These are phyloP conservation scores for Petrolisthes manimaculis DNA, from an alignment of 2,888 invertebrate genomes.

Conservation along the genomic window DNA sequence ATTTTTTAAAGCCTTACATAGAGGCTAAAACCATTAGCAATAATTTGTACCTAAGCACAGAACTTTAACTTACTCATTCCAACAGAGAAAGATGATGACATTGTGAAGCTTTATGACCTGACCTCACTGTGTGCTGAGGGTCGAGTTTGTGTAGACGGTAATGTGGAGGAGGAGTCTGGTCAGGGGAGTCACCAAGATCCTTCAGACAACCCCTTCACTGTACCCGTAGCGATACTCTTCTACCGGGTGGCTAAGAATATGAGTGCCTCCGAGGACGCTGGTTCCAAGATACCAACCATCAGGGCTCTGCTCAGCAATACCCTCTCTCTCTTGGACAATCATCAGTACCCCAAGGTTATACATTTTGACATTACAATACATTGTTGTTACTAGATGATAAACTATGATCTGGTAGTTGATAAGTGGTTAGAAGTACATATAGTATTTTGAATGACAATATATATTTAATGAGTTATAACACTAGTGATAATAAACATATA, in stretches of 20 bases:
- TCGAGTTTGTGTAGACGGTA: conserved; percentile 36
- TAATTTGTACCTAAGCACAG: not conserved
- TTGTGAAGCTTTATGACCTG: conserved; percentile 92
- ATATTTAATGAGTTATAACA: not conserved
- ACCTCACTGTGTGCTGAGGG: conserved; percentile 83
- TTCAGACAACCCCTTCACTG: conserved; percentile 84
- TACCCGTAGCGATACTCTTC: conserved; percentile 91
- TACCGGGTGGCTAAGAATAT: conserved; percentile 90
- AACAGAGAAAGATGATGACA: conserved; percentile 83
- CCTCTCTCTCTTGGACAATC: conserved; percentile 80
- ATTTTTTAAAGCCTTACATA: not conserved
- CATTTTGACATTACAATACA: no score
- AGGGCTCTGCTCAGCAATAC: conserved; percentile 81
- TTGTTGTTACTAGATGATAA: no score
- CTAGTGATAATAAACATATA: no score
- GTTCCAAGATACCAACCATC: conserved; percentile 53
- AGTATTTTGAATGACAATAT: not conserved
- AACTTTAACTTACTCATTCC: not conserved
- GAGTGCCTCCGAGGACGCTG: conserved; percentile 70
- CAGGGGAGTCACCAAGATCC: conserved; percentile 50
- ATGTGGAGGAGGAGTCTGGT: conserved; percentile 31
- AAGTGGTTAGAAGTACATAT: not conserved
- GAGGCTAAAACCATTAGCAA: not conserved
- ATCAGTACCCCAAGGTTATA: conserved; percentile 79
- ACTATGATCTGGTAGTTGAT: no score